phyloP scores from a whole-genome alignment of 2,888 invertebrate genomes.

The Lottia gigantea region DNA sequence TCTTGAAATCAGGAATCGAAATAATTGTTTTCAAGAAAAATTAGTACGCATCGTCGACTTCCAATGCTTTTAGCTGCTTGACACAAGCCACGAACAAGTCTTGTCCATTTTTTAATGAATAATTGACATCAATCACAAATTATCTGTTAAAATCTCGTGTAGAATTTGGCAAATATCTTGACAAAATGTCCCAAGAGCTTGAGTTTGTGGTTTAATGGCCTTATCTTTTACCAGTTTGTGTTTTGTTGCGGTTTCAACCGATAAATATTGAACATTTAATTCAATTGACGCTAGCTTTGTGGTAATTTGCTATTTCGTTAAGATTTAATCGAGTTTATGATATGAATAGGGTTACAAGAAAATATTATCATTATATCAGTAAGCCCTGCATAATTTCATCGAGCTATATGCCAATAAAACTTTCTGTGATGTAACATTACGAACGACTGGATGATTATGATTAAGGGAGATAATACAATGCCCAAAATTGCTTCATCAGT shows the following conservation, averaged over 20 bases:
- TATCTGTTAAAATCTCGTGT: not conserved
- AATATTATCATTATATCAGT: not conserved
- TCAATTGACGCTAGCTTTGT: slow-evolving; percentile 1
- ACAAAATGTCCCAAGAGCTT: slow-evolving; percentile 3
- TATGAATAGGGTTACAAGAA: not conserved
- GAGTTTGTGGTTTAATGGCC: slow-evolving; percentile 3
- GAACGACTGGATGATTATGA: too few relatives aligned
- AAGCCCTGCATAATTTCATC: not conserved
- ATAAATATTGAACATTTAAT: slow-evolving; percentile 4
- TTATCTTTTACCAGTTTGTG: not conserved
- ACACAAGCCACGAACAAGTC: not conserved
- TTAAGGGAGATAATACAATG: too few relatives aligned
- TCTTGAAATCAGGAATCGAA: not conserved
- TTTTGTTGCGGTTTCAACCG: slow-evolving; percentile 1
- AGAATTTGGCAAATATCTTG: slow-evolving; percentile 1
- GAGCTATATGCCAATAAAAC: too few relatives aligned
- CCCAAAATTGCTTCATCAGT: too few relatives aligned
- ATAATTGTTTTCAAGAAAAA: slow-evolving; percentile 1
- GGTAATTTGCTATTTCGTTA: not conserved
- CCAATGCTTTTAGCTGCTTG: not conserved
- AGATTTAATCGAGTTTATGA: not conserved
- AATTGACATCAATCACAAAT: slow-evolving; percentile 3
- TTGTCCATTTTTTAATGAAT: slow-evolving; percentile 9
- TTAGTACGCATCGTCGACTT: slow-evolving; percentile 2
- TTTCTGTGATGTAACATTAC: too few relatives aligned